These are phyloP conservation scores for Oreochromis mossambicus DNA, from an alignment of 2,797 vertebrate species.

Conservation along the genomic window DNA sequence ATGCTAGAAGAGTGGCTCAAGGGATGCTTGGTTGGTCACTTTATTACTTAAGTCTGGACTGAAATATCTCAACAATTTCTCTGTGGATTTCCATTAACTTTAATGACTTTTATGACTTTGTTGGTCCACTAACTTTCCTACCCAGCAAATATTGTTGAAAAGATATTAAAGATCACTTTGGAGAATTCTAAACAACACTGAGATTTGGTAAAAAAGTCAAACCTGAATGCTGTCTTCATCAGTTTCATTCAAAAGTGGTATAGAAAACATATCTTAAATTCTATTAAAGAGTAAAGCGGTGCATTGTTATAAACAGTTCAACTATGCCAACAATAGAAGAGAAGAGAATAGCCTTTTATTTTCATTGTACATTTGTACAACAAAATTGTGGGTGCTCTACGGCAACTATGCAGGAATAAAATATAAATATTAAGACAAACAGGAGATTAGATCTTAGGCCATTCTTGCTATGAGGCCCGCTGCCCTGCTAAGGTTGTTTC, in stretches of 20 bases:
- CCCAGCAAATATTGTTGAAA: not conserved
- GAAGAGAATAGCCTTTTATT: not conserved
- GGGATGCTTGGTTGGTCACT: not conserved
- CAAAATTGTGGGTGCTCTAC: not conserved
- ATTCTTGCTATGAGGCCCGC: not conserved
- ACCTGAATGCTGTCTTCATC: not conserved
- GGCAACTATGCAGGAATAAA: not conserved
- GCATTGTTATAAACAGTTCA: not conserved
- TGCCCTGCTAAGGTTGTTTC: not conserved
- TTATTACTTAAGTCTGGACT: not conserved
- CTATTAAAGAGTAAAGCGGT: not conserved
- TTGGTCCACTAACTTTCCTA: not conserved
- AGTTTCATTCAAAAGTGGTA: not conserved
- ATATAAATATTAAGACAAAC: not conserved
- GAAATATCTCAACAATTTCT: not conserved
- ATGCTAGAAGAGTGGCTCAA: not conserved
- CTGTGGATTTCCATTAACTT: not conserved
- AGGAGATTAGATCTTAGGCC: not conserved
- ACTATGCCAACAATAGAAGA: not conserved
- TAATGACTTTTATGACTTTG: not conserved
- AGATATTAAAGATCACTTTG: not conserved
- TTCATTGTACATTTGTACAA: not conserved
- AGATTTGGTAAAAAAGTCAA: not conserved
- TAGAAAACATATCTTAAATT: not conserved
- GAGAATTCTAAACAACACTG: not conserved